Evolutionary conservation across 2,888 invertebrate genomes (phyloP), one percentile per base, ranked within the genome.

Genomic region (Drosophila trichaetosa): DNA sequence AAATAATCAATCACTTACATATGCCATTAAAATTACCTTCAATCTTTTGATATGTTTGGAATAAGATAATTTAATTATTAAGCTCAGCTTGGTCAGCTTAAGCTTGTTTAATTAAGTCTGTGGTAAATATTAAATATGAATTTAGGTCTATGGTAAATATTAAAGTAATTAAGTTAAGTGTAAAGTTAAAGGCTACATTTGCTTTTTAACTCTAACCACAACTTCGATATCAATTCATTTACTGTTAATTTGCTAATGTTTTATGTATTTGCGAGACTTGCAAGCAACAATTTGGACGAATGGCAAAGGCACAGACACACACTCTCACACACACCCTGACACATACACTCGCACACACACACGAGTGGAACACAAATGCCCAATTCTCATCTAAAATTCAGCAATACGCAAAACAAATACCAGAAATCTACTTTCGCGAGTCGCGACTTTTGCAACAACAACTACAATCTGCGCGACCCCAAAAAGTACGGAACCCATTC

Each of bases 361-460:
- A 16, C 11, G 5, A 2, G 27, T 27, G 11, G 29, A 4, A 40
- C n/a, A 24, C 40, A 33, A 54, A 62, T 62, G 33, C 77, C 54
- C 65, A 54, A 36, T 40, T 54, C 71, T 62, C 77, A 77, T 76
- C 24, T 60, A 27, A 63, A 65, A 76, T 76, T 51, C 58, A 58
- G 51, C 48, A 53, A 58, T 36, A 64, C 63, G 38, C 63, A 40
- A 65, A 69, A 56, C 13, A 27, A 65, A 40, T 38, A 38, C 29
- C 33, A 31, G 21, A 57, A 66, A 36, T 69, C 64, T 31, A 53
- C 60, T 61, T 64, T 75, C 52, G 40, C 57, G n/a, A 62, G 34
- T 53, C 65, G 61, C 65, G 57, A 31, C 33, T 40, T 36, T 34
- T 66, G 46, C n/a, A 52, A 51, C 27, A 16, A 33, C 65, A 66